Base-by-base conservation (phyloP, 2,888 invertebrate genomes). In the Brachyopa scutellaris region DNA sequence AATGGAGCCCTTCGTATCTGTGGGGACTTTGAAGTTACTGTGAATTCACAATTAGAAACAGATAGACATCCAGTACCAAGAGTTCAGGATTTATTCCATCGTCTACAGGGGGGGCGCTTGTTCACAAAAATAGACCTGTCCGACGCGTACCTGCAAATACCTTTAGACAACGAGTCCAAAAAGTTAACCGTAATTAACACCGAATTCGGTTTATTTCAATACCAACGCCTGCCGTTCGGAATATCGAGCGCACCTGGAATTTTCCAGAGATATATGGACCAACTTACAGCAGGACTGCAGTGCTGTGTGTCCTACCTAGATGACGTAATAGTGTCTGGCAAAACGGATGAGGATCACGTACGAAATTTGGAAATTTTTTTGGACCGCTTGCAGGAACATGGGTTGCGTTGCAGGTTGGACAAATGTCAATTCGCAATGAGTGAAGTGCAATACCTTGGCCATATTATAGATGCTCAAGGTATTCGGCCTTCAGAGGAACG, bases 101-200 rank as follows among this genome's bases (percentile, higher is more conserved):
- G 78, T 40, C 67, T 83, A 1, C 66, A 85, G 70, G 73, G 84
- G 0, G 78, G 84, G 17, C 49, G 70, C 13, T 67, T 57, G 33
- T 85, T 84, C 45, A 40, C 72, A 7, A 84, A 84, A 72, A 57
- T 82, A 9, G 82, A 85, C 38, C 29, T 82, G 6, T 83, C 72
- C 13, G 79, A 82, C n/a, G 57, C 26, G 0, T 51, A 51, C 29
- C 38, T 64, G 2, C 40, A 51, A 15, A 49, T 49, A 8, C 64
- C 64, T 38, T n/a, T 49, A 2, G 36, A 49, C n/a, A 17, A 62
- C 7, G 62, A 4, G 26, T 47, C 38, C 13, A 47, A 64, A 26
- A n/a, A 17, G 6, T 21, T 62, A 5, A 47, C 47, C 40, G 62
- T 59, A 29, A 31, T 59, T 11, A 42, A 42, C 19, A 64, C 23